Percentiles rank a stretch among this genome's conserved stretches.
Conservation (phyloP, 2,888 invertebrate species). For the Yponomeuta evonymella region DNA sequence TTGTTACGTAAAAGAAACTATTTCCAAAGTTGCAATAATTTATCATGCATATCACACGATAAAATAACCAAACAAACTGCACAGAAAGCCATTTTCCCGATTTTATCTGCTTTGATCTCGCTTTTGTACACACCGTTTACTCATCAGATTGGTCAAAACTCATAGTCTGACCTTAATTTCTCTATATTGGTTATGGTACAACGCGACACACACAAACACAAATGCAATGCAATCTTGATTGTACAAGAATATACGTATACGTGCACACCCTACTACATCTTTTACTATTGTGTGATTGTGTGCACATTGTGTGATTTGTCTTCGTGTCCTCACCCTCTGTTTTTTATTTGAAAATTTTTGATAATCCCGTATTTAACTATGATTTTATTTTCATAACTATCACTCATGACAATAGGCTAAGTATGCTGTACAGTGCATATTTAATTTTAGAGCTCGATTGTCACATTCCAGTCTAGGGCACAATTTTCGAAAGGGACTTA, state of each 20-base stretch:
- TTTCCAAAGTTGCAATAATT: too few relatives aligned
- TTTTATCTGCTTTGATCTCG: too few relatives aligned
- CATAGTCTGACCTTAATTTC: neutral
- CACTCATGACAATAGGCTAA: conserved; percentile 27
- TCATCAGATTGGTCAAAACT: too few relatives aligned
- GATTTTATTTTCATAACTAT: conserved; percentile 18
- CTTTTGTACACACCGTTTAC: too few relatives aligned
- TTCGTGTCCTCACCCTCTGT: conserved; percentile 42
- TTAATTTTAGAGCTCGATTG: conserved; percentile 35
- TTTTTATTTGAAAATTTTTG: conserved; percentile 32
- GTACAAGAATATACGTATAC: neutral
- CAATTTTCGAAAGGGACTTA: conserved; percentile 22
- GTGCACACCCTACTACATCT: neutral
- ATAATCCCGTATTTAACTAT: conserved; percentile 18
- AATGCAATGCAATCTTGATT: neutral
- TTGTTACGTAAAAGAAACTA: too few relatives aligned
- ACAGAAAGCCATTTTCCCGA: too few relatives aligned
- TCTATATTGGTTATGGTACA: conserved; percentile 5
- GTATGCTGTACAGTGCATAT: conserved; percentile 26
- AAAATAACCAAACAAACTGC: too few relatives aligned
- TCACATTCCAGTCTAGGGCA: conserved; percentile 15
- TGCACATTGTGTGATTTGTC: conserved; percentile 35
- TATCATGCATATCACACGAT: too few relatives aligned
- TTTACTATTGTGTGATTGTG: conserved; percentile 1
- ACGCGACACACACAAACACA: conserved; percentile 10